Percentiles rank a stretch among this genome's conserved stretches.
phyloP scores from a whole-genome alignment of 2,888 invertebrate genomes.

The Polylopha cassiicola region DNA sequence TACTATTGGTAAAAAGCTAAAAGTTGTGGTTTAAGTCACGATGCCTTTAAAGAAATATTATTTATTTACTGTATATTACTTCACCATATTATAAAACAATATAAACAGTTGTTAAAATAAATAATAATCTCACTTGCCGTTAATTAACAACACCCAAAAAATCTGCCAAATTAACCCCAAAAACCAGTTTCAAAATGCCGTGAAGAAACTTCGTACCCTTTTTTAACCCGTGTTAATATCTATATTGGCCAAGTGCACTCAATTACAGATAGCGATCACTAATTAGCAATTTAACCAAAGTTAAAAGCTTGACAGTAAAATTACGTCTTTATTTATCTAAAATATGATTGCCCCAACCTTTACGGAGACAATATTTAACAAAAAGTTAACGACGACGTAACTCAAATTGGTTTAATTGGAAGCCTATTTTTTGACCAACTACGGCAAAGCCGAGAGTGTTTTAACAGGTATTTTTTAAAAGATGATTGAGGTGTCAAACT shows the following conservation, averaged over 20 bases:
- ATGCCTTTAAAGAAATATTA: no score
- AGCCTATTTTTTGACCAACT: constrained; percentile 31
- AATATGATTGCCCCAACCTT: constrained; percentile 28
- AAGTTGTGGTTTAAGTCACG: no score
- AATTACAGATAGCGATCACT: constrained; percentile 62
- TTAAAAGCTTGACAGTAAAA: constrained; percentile 18
- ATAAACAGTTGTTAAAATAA: no score
- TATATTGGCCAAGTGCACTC: constrained; percentile 28
- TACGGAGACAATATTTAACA: constrained; percentile 38
- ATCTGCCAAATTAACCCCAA: no score
- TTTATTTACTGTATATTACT: no score
- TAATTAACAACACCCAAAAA: no score
- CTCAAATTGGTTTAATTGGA: constrained; percentile 46
- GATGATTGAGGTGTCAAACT: constrained; percentile 41
- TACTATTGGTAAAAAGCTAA: no score
- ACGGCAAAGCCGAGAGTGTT: background rate
- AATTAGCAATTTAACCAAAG: constrained; percentile 43
- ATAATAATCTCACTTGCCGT: no score
- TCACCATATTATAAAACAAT: no score
- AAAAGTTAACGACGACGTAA: constrained; percentile 33
- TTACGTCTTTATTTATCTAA: constrained; percentile 33
- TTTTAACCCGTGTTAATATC: constrained; percentile 11
- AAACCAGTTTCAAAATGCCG: constrained; percentile 3
- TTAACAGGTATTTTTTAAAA: constrained; percentile 7
- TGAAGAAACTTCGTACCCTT: constrained; percentile 6